phyloP scores from a whole-genome alignment of 2,888 invertebrate species.

The Unio pictorum region DNA sequence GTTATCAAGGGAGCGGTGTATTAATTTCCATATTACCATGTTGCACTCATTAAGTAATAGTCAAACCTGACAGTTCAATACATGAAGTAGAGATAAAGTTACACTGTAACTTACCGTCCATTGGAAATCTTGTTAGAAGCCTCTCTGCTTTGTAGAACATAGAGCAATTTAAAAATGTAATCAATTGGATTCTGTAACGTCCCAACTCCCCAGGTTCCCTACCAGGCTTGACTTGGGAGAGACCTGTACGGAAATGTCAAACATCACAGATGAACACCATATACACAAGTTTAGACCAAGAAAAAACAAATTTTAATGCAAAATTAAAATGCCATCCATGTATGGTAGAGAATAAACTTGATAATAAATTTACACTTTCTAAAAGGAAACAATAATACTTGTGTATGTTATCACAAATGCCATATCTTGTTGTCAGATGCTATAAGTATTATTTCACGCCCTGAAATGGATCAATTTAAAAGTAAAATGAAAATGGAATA shows the following conservation, averaged over 20 bases:
- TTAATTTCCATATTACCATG: no score
- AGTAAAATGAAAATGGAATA: not conserved
- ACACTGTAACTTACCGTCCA: slow-evolving; percentile 74
- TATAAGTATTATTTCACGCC: no score
- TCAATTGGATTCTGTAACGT: slow-evolving; percentile 78
- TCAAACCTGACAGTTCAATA: not conserved
- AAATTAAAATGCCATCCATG: no score
- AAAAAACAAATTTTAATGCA: no score
- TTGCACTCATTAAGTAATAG: not conserved
- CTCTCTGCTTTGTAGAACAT: slow-evolving; percentile 87
- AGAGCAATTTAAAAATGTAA: slow-evolving; percentile 87
- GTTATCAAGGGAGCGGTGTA: no score
- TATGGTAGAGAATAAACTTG: no score
- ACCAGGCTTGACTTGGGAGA: slow-evolving; percentile 68
- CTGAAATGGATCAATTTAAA: slow-evolving; percentile 7
- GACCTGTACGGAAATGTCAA: slow-evolving; percentile 58
- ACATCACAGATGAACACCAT: not conserved
- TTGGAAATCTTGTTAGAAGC: slow-evolving; percentile 88
- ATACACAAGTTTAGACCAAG: no score
- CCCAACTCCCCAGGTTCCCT: slow-evolving; percentile 74
- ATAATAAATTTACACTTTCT: no score
- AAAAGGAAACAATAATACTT: no score
- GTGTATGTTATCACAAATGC: no score
- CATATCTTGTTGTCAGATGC: no score
- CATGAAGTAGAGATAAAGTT: no score